These are phyloP conservation scores for Mionectes macconnelli DNA, from an alignment of 2,113 vertebrate species.

Conservation along the genomic window DNA sequence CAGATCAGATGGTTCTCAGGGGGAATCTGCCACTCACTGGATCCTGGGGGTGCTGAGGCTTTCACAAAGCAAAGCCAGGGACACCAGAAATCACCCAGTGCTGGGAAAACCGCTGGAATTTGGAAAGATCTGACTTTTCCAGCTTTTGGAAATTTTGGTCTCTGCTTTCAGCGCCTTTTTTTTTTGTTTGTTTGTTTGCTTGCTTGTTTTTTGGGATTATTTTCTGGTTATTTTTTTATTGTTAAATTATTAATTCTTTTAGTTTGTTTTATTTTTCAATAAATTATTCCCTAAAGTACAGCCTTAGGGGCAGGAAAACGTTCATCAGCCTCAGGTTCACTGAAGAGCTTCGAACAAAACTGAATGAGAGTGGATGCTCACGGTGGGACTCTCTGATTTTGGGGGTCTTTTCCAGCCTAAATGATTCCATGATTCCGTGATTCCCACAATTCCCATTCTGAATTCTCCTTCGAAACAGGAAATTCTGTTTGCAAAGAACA, in stretches of 20 bases:
- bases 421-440: neutral
- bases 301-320: neutral
- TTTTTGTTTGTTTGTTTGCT: no score
- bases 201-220: no score
- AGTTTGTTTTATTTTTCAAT: neutral
- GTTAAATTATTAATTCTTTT: no score
- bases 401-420: neutral
- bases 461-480: neutral
- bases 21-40: neutral
- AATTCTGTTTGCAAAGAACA: neutral
- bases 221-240: no score
- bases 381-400: no score
- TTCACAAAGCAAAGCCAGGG: neutral
- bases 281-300: neutral
- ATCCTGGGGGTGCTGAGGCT: neutral
- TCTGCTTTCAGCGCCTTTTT: neutral
- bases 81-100: neutral
- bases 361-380: fast-evolving
- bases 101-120: neutral
- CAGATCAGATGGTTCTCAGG: neutral
- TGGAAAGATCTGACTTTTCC: neutral
- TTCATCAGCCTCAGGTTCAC: neutral
- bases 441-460: neutral
- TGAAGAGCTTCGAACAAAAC: neutral
- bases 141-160: neutral